Evolutionary conservation across 2,113 vertebrate genomes (phyloP).

Genomic region (Calonectris borealis): DNA sequence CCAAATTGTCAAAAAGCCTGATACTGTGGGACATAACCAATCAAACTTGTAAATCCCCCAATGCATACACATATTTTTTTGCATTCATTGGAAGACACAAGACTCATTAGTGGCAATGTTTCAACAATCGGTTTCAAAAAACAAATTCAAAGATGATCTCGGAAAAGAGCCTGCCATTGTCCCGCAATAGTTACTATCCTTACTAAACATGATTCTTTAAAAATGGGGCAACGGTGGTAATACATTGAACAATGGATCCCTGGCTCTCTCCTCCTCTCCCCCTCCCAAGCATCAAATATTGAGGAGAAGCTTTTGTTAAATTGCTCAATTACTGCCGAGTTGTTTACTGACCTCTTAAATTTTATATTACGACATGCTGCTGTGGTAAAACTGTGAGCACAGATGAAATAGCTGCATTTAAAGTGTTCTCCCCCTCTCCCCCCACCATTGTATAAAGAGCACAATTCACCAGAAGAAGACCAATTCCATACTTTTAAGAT

Average conservation of each 20-base stretch:
- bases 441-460: background rate
- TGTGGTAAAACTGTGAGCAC: background rate
- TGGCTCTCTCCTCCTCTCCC: background rate
- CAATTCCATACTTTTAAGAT: background rate
- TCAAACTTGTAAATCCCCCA: background rate
- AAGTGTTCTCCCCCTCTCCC: background rate
- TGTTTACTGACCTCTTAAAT: slow-evolving; percentile 47
- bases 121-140: background rate
- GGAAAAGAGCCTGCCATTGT: background rate
- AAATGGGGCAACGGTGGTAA: background rate
- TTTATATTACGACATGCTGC: background rate
- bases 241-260: background rate
- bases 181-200: background rate
- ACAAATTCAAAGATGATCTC: background rate
- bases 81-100: background rate
- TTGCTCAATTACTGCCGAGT: background rate
- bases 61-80: background rate
- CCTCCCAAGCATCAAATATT: background rate
- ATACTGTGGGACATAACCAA: background rate
- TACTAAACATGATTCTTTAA: background rate
- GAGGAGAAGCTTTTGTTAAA: slow-evolving; percentile 3
- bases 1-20: background rate
- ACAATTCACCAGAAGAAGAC: background rate
- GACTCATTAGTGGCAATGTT: background rate
- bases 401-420: background rate